Percentiles rank a stretch among this genome's conserved stretches.
phyloP scores from a whole-genome alignment of 2,113 vertebrate species.

The Sorex fumeus region DNA sequence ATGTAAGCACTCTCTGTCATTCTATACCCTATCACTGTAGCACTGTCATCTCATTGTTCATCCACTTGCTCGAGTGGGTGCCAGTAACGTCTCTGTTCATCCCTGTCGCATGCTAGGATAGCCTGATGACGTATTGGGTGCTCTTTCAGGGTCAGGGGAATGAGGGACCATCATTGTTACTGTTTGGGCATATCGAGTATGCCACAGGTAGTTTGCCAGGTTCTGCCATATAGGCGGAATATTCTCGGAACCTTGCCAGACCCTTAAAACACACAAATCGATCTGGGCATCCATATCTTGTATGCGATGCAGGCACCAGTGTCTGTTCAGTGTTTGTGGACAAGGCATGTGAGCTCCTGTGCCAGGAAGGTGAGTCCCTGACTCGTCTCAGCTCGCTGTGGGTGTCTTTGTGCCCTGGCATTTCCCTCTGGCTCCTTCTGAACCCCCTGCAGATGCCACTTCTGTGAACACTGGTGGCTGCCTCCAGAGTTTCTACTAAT shows the following conservation, averaged over 20 bases:
- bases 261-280: neutral
- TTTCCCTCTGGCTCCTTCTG: neutral
- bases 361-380: neutral
- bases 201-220: too few relatives aligned
- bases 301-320: neutral
- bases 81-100: too few relatives aligned
- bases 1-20: rapidly evolving
- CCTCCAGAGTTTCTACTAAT: conserved; percentile 48
- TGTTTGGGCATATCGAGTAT: too few relatives aligned
- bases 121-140: too few relatives aligned
- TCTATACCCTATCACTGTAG: neutral
- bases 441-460: neutral
- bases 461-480: neutral
- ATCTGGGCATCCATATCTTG: neutral
- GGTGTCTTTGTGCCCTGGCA: neutral
- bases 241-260: too few relatives aligned
- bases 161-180: too few relatives aligned
- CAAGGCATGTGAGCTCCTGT: neutral
- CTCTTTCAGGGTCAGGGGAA: too few relatives aligned
- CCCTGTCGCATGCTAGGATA: too few relatives aligned
- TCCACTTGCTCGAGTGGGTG: too few relatives aligned
- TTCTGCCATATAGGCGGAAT: too few relatives aligned
- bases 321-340: neutral
- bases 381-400: neutral
- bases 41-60: too few relatives aligned